Evolutionary conservation across 2,888 invertebrate genomes (phyloP).

Genomic region (Ophion ellenae): DNA sequence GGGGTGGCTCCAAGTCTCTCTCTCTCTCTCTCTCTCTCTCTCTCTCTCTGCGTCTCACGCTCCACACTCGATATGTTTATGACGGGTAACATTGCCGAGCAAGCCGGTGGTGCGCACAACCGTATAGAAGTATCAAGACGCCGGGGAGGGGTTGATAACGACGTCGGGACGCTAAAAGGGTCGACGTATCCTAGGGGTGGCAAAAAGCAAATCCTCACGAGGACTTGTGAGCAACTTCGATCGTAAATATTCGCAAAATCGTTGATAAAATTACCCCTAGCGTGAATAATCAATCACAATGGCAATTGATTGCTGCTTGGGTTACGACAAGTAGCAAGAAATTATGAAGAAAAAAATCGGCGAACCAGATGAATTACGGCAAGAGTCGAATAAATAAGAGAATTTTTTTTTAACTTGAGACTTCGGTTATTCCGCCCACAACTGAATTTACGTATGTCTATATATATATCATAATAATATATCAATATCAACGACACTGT

Average conservation of each 20-base stretch:
- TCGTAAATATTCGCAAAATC: constrained; percentile 19
- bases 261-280: neutral
- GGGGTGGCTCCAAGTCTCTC: constrained; percentile 67
- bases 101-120: constrained; percentile 41
- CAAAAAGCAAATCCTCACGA: constrained; percentile 64
- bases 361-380: neutral
- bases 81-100: constrained; percentile 68
- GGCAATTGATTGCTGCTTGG: neutral
- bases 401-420: neutral
- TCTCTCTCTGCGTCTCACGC: constrained; percentile 33
- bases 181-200: constrained; percentile 67
- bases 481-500: too few species aligned
- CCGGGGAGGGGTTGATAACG: constrained; percentile 73
- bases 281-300: neutral
- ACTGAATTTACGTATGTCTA: neutral
- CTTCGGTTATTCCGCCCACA: neutral
- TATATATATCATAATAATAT: neutral
- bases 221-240: constrained; percentile 37
- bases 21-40: constrained; percentile 54
- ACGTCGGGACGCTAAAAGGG: constrained; percentile 67
- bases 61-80: constrained; percentile 80
- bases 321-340: neutral
- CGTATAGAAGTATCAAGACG: constrained; percentile 48
- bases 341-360: neutral
- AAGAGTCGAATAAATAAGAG: neutral